Evolutionary conservation across 2,113 vertebrate species (phyloP), one percentile per base, ranked within the genome.

Genomic region (Zosterops pallidus): DNA sequence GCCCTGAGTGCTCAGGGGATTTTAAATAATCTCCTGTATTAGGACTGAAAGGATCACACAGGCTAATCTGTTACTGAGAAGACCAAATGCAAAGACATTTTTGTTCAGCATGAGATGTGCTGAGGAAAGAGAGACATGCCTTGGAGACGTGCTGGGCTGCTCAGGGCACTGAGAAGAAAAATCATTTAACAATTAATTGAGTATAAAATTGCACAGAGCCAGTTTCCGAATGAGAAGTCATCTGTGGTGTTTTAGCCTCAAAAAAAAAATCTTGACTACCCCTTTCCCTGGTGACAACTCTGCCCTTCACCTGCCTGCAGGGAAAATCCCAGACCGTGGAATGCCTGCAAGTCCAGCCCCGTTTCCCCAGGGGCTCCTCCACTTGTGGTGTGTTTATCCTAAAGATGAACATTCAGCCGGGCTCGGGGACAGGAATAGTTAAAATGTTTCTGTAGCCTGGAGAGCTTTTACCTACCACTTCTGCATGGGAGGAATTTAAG

Each of bases 51-150:
- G 94, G 92, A 96, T 95, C 88, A 77, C 83, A 21, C 3, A 15
- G 59, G 52, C 76, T 97, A 83, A 93, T 92, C 90, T 92, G 94
- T 46, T 83, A 93, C 74, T 52, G 89, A 95, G 94, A 90, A 83
- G 86, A 83, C 96, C 92, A 86, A 90, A 83, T 5, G 70, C 79
- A 92, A 81, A 95, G 85, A 76, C 82, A 44, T 90, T 92, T 85
- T 91, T 95, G n/a, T 63, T 83, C 28, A 56, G 70, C 41, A 2
- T 33, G 28, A 84, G 24, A 75, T 42, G 41, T 4, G 12, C 49
- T 3, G 4, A n/a, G 70, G 74, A 63, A 63, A 67, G 39, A 80
- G 76, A 64, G 79, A 37, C 5, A 1, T 29, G 63, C 53, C 84
- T 71, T 24, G 57, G 70, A 93, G 88, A 71, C 17, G 1, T 47